phyloP scores from a whole-genome alignment of 1,140 invertebrate genomes.

The Wasmannia auropunctata region DNA sequence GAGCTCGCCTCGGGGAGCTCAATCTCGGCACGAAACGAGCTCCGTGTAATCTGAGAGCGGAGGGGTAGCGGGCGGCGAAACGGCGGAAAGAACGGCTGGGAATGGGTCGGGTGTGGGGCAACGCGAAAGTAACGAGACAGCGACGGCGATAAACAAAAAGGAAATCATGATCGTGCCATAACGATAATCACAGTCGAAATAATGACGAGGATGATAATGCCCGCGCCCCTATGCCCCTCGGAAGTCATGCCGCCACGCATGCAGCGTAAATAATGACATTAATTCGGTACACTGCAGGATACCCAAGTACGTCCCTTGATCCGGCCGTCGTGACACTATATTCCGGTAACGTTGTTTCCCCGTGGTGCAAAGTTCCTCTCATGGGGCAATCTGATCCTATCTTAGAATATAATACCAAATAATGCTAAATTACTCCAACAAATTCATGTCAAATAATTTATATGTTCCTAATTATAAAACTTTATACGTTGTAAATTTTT shows the following conservation, averaged over 20 bases:
- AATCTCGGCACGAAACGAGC: conserved; percentile 57
- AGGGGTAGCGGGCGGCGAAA: conserved; percentile 13
- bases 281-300: conserved; percentile 73
- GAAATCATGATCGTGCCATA: conserved; percentile 63
- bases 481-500: background rate
- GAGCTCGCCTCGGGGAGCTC: conserved; percentile 57
- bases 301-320: conserved; percentile 36
- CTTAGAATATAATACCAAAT: conserved; percentile 3
- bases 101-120: background rate
- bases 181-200: conserved; percentile 71
- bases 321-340: conserved; percentile 18
- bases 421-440: conserved; percentile 23
- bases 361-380: conserved; percentile 21
- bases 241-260: conserved; percentile 38
- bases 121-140: conserved; percentile 66
- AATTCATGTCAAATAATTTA: background rate
- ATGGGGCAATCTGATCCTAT: background rate
- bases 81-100: background rate
- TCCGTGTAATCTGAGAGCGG: conserved; percentile 60
- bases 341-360: conserved; percentile 28
- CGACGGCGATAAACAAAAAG: conserved; percentile 57
- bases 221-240: conserved; percentile 2
- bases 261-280: conserved; percentile 77
- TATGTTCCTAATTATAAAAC: background rate
- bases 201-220: conserved; percentile 73